These are phyloP conservation scores for Pseudomyrmex concolor DNA, from an alignment of 1,140 invertebrate genomes.

Conservation along the genomic window DNA sequence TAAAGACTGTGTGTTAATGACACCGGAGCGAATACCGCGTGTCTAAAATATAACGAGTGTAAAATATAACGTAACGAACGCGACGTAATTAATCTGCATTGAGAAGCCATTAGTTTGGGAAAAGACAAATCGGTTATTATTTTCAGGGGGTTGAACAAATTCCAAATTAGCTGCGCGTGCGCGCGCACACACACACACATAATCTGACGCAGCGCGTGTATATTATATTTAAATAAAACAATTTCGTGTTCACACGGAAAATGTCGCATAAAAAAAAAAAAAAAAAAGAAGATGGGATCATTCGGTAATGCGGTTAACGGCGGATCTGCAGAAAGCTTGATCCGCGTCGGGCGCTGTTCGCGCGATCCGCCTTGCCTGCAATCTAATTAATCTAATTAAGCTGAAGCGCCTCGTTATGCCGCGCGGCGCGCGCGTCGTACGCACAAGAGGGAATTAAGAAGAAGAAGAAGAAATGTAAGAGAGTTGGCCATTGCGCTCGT, in stretches of 20 bases:
- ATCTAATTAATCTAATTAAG: conserved; percentile 84
- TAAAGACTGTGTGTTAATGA: conserved; percentile 73
- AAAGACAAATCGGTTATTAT: not conserved
- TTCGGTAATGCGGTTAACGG: conserved; percentile 42
- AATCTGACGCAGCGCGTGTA: too few species aligned
- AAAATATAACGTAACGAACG: conserved; percentile 20
- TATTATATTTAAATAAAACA: not conserved
- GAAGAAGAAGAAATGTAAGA: conserved; percentile 50
- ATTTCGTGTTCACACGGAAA: conserved; percentile 5
- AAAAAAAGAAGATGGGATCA: conserved; percentile 44
- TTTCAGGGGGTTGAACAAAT: conserved; percentile 13
- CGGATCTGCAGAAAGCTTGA: conserved; percentile 55
- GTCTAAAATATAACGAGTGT: conserved; percentile 15
- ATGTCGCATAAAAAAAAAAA: conserved; percentile 35
- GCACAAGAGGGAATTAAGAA: conserved; percentile 61
- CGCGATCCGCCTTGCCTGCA: conserved; percentile 65
- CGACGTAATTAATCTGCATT: conserved; percentile 34
- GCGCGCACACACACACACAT: too few species aligned
- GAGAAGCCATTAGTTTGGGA: conserved; percentile 20
- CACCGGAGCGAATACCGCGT: conserved; percentile 1
- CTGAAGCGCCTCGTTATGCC: conserved; percentile 73
- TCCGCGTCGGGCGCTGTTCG: conserved; percentile 31
- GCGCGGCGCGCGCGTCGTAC: conserved; percentile 73
- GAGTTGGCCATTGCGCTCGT: conserved; percentile 23
- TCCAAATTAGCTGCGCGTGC: not conserved